Percentiles rank a stretch among this genome's conserved stretches.
Evolutionary conservation across 2,113 vertebrate genomes (phyloP).

Genomic region (Solenodon paradoxus): DNA sequence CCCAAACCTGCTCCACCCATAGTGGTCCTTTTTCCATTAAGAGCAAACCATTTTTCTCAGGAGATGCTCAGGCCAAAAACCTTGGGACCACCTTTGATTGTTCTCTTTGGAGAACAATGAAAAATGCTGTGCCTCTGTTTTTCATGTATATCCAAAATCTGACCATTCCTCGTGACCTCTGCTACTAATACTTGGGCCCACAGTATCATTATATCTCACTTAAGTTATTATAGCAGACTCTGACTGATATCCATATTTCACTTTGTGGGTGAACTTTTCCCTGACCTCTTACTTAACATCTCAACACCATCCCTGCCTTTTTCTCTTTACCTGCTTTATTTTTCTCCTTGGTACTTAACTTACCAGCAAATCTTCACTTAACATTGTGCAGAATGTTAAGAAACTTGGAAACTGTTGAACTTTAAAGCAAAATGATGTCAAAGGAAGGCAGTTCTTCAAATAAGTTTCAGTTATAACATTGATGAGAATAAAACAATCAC

Average conservation of each 20-base stretch:
- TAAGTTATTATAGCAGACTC: neutral
- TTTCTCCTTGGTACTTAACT: neutral
- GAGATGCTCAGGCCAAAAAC: neutral
- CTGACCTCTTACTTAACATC: neutral
- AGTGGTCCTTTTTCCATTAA: neutral
- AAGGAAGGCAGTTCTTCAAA: neutral
- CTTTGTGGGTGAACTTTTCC: neutral
- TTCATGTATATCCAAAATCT: neutral
- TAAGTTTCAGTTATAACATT: neutral
- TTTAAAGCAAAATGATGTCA: neutral
- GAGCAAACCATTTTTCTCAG: neutral
- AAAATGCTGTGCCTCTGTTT: neutral
- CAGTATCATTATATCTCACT: neutral
- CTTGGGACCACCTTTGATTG: neutral
- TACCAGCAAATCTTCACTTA: neutral
- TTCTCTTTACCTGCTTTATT: neutral
- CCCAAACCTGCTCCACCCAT: neutral
- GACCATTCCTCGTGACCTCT: neutral
- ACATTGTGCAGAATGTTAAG: neutral
- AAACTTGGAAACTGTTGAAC: neutral
- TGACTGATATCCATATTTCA: neutral
- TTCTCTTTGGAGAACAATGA: neutral
- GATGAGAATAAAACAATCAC: neutral
- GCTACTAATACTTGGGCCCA: neutral
- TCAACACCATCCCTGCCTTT: neutral